These are phyloP conservation scores for Heliothis peltigera DNA, from an alignment of 2,888 invertebrate genomes.

Conservation along the genomic window DNA sequence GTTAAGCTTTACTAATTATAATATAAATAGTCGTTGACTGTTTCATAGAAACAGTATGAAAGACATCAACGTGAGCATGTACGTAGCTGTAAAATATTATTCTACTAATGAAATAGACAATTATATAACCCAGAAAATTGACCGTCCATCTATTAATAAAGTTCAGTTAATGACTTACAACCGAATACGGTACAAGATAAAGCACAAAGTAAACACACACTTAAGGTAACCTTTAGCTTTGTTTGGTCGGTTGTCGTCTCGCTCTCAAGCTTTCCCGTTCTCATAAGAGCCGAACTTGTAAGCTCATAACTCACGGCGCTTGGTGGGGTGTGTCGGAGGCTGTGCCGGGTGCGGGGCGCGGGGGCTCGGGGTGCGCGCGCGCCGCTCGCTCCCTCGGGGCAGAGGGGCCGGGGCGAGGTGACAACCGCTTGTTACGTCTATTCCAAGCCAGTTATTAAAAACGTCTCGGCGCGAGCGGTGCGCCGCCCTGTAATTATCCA, in stretches of 20 bases:
- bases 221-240: slow-evolving; percentile 74
- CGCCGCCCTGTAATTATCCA: slow-evolving; percentile 90
- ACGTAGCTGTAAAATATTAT: background rate
- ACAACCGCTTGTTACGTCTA: slow-evolving; percentile 90
- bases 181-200: slow-evolving; percentile 46
- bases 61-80: slow-evolving; percentile 45
- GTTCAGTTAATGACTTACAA: slow-evolving; percentile 16
- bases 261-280: slow-evolving; percentile 71
- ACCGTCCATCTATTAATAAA: slow-evolving; percentile 17
- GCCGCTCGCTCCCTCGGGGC: slow-evolving; percentile 73
- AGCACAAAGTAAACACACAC: slow-evolving; percentile 64
- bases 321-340: slow-evolving; percentile 81
- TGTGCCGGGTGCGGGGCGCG: slow-evolving; percentile 72
- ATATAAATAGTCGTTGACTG: no score
- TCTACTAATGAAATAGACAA: background rate
- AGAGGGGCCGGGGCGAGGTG: slow-evolving; percentile 85
- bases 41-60: slow-evolving; percentile 22
- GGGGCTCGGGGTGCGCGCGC: slow-evolving; percentile 76
- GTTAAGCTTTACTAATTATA: background rate
- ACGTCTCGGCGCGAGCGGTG: slow-evolving; percentile 90
- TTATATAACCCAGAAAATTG: slow-evolving; percentile 1
- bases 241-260: slow-evolving; percentile 70
- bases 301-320: slow-evolving; percentile 84
- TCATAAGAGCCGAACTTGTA: slow-evolving; percentile 71
- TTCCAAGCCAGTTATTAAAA: slow-evolving; percentile 91